Percentiles rank a stretch among this genome's conserved stretches.
Evolutionary conservation across 2,888 invertebrate species (phyloP).

Genomic region (Ceriagrion tenellum): DNA sequence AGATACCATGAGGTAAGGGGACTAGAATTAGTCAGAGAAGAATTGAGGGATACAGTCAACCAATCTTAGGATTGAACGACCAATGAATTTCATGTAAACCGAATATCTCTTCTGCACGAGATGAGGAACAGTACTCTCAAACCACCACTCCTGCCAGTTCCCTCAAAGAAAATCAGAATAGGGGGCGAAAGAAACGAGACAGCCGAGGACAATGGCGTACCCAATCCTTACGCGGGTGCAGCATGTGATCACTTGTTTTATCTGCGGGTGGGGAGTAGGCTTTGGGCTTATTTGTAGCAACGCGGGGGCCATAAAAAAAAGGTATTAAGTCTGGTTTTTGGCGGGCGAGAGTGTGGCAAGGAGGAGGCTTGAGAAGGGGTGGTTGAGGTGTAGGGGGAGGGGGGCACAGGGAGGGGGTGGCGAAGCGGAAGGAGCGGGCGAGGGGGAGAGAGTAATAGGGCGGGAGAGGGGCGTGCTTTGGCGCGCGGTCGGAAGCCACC

Average conservation of each 20-base stretch:
- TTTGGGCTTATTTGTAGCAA: not conserved
- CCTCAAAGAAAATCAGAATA: not conserved
- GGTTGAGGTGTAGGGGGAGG: not conserved
- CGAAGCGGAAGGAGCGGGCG: not conserved
- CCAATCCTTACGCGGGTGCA: not conserved
- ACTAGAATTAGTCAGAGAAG: too few species aligned
- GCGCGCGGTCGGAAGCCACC: not conserved
- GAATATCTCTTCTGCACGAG: too few species aligned
- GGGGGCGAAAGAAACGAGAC: not conserved
- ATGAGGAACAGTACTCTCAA: too few species aligned
- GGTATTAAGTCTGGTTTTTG: constrained; percentile 12
- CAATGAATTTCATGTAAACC: too few species aligned
- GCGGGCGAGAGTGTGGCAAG: not conserved
- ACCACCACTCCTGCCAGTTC: too few species aligned
- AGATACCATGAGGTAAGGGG: too few species aligned
- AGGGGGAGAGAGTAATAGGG: not conserved
- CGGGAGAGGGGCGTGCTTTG: not conserved
- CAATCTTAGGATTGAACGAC: too few species aligned
- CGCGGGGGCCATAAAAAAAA: not conserved
- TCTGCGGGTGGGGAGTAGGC: not conserved
- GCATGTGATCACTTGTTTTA: not conserved
- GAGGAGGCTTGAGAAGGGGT: not conserved
- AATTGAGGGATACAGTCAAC: too few species aligned
- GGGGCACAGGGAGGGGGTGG: not conserved
- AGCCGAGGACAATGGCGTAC: not conserved